phyloP scores from a whole-genome alignment of 2,888 invertebrate species.

The Drosophila histrio region DNA sequence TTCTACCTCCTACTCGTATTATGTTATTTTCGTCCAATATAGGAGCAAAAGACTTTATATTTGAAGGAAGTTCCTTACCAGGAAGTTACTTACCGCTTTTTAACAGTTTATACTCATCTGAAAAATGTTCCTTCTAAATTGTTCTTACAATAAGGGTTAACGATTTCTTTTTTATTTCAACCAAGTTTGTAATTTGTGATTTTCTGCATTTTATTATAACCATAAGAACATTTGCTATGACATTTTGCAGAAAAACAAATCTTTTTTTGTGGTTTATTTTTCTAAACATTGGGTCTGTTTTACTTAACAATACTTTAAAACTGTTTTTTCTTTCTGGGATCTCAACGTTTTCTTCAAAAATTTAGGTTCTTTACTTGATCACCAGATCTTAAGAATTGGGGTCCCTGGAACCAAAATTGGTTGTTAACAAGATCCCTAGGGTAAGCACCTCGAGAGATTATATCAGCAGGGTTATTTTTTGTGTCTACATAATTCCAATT shows the following conservation, averaged over 20 bases:
- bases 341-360: not conserved
- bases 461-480: not conserved
- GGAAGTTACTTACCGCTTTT: no score
- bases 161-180: no score
- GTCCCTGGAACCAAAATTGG: not conserved
- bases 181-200: no score
- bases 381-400: not conserved
- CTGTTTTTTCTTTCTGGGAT: not conserved
- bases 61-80: no score
- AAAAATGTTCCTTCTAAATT: no score
- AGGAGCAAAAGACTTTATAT: no score
- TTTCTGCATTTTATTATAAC: no score
- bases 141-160: no score
- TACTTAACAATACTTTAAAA: not conserved
- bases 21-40: no score
- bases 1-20: no score
- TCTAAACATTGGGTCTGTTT: not conserved
- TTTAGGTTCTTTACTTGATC: not conserved
- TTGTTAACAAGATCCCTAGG: not conserved
- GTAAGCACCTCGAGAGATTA: not conserved
- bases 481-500: not conserved
- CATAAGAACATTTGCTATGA: not conserved
- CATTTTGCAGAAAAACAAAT: not conserved
- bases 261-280: not conserved
- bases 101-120: no score